Evolutionary conservation across 2,113 vertebrate genomes (phyloP).

Genomic region (Leucopternis melanops): DNA sequence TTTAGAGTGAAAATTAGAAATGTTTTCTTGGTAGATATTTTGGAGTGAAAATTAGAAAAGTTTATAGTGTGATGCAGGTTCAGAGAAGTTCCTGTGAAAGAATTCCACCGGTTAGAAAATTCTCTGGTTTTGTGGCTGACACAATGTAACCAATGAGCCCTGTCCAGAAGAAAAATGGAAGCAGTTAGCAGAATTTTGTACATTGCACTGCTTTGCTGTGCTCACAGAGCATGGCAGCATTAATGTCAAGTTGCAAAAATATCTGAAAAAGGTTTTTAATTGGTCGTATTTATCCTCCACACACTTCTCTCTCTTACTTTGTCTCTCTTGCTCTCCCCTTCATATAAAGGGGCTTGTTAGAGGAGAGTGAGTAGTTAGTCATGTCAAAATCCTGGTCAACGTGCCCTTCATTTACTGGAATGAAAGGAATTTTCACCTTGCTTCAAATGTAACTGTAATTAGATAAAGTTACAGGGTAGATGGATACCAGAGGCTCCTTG

Average conservation of each 20-base stretch:
- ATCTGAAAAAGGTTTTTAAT: conserved; percentile 38
- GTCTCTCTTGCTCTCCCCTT: not conserved
- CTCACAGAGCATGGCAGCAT: not conserved
- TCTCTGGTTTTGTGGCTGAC: conserved; percentile 50
- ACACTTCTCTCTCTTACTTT: not conserved
- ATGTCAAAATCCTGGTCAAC: conserved; percentile 45
- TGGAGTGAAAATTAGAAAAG: not conserved
- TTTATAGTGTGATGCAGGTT: not conserved
- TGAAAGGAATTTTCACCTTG: conserved; percentile 81
- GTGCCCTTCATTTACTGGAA: conserved; percentile 55
- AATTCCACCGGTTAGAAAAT: conserved; percentile 2
- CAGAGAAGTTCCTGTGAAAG: not conserved
- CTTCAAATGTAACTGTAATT: conserved; percentile 81
- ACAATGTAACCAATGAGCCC: conserved; percentile 49
- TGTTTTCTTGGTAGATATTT: not conserved
- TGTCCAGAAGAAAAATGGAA: conserved; percentile 49
- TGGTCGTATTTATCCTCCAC: conserved; percentile 51
- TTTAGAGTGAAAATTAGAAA: not conserved
- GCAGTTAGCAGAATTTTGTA: conserved; percentile 50
- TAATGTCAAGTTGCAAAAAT: conserved; percentile 43
- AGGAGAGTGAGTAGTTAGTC: conserved; percentile 33
- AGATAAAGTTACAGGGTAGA: not conserved
- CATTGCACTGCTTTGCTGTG: not conserved
- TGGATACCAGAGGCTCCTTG: not conserved
- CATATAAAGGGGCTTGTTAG: not conserved